phyloP scores from a whole-genome alignment of 2,888 invertebrate species.

The Trilocha varians region DNA sequence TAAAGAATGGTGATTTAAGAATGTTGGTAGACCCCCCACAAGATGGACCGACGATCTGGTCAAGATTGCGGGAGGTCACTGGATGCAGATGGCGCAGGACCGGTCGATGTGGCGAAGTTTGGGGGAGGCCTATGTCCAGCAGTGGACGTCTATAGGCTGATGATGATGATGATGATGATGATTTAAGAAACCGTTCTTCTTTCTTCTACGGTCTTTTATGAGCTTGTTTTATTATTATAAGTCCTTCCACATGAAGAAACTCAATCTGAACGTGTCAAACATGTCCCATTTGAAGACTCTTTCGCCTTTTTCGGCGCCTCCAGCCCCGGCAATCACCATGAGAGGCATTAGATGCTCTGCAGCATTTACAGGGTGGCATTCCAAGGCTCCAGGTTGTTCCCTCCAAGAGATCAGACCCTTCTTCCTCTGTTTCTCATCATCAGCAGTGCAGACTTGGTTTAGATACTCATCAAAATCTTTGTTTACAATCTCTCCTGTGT shows the following conservation, averaged over 20 bases:
- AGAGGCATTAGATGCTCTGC: constrained; percentile 65
- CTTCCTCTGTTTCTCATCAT: constrained; percentile 32
- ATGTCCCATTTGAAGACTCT: constrained; percentile 62
- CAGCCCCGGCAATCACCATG: constrained; percentile 55
- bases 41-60: no score
- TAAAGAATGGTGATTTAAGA: no score
- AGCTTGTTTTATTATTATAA: no score
- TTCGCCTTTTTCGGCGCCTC: constrained; percentile 42
- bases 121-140: no score
- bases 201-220: no score
- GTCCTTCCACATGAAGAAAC: constrained; percentile 57
- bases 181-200: no score
- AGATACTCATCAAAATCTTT: constrained; percentile 56
- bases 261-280: constrained; percentile 46
- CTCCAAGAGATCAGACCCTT: constrained; percentile 44
- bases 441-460: constrained; percentile 43
- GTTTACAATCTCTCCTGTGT: constrained; percentile 37
- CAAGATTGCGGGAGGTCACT: no score
- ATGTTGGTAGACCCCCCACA: no score
- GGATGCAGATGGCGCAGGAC: no score
- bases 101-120: no score
- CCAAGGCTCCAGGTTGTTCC: constrained; percentile 43
- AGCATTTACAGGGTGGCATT: constrained; percentile 49
- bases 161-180: no score
- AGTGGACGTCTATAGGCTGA: no score